Base-by-base conservation (phyloP, 1,140 invertebrate species). In the Psix sp. region DNA sequence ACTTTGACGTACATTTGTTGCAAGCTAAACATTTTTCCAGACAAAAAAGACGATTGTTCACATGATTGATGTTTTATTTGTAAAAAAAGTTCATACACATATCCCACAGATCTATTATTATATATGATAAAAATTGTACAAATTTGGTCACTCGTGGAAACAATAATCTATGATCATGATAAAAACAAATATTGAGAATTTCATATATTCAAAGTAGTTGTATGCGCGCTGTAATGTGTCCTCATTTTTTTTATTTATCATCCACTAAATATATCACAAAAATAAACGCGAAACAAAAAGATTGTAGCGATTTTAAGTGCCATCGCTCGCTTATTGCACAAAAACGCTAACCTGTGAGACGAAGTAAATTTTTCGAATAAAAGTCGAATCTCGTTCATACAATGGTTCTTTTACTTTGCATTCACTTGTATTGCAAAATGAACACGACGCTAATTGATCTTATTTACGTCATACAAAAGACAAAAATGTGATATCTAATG, bases 281-380 rank as follows among this genome's bases (percentile, higher is more conserved):
- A 45, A n/a, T n/a, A n/a, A n/a, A n/a, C 40, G 36, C 38, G 11
- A 62, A 62, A 62, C 15, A 21, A 51, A 51, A 40, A 59, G 42
- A 15, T 60, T 7, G 40, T 45, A 35, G 35, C 35, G 33, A 33
- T 60, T 36, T 36, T 33, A 38, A 59, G n/a, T 40, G 39, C 38
- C 33, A 54, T 66, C 33, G 42, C 33, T 46, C 18, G 16, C 24
- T 66, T 66, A 66, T 66, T 66, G 62, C 62, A 66, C 62, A 31
- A 48, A 56, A 39, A 48, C 11, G 42, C 13, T 39, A 66, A 56
- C 10, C 15, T 14, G 14, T 52, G 10, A 48, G 7, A 52, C 5
- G 5, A 45, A 66, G 26, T 36, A 14, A 7, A 16, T 43, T 52
- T 33, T 17, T 5, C n/a, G 6, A 39, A 14, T 11, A 17, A 62